Base-by-base conservation (phyloP, 2,888 invertebrate species). In the Pteria penguin region DNA sequence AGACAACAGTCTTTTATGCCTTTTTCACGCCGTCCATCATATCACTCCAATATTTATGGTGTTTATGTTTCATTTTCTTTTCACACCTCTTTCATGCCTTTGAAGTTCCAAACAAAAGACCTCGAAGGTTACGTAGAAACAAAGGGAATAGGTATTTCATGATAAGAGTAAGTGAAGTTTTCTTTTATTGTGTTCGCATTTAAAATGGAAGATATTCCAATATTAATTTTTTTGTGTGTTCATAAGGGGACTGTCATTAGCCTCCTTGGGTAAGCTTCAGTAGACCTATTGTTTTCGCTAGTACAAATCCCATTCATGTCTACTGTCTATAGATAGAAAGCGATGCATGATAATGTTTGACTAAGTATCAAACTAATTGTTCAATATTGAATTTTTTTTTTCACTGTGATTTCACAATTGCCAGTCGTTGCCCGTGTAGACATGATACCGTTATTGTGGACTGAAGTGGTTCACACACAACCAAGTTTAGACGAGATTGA, bases 121-220 rank as follows among this genome's bases (percentile, higher is more conserved):
- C 57, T 33, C 32, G 24, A 57, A 52, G 68, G 14, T 57, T 32
- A 29, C 29, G 31, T 11, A 32, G 68, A 27, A 68, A 65, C 65
- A 68, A 57, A 57, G 57, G 68, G 24, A 29, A 57, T 68, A 68
- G 68, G 57, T 68, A 68, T 57, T 57, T 32, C 61, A 60, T 24
- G 60, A 24, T 22, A 60, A 60, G 24, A 60, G 27, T 60, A 8
- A 26, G 27, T 24, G 24, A 60, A 60, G 24, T 24, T 60, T 60
- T 60, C 8, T 60, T 27, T 11, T 22, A 60, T 24, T 24, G 18
- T 60, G 27, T 60, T 4, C 24, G 22, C 14, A 14, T 29, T 60
- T 29, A 60, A 26, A 60, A 22, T 11, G 4, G 60, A 60, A 24
- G 24, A 24, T 24, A 60, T 26, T 60, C 60, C 27, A 11, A n/a